Percentiles rank a stretch among this genome's conserved stretches.
Conservation (phyloP, 1,140 invertebrate species). For the Aphelinus certus region DNA sequence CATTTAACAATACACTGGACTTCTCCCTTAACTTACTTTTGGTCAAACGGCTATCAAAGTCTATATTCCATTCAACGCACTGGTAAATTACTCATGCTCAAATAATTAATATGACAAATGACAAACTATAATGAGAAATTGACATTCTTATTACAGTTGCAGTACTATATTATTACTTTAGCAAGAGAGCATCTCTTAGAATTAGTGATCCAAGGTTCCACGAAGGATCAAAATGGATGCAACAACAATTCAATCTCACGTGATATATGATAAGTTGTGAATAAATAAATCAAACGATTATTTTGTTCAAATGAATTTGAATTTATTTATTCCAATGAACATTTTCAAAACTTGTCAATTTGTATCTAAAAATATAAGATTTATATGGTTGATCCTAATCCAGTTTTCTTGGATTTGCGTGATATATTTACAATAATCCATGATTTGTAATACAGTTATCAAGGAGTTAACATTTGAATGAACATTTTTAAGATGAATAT, state of each 20-base stretch:
- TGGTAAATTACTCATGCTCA: slow-evolving; percentile 60
- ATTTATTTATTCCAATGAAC: no score
- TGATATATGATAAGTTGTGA: slow-evolving; percentile 13
- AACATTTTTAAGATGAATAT: no score
- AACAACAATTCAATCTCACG: slow-evolving; percentile 64
- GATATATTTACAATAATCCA: no score
- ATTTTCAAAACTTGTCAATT: no score
- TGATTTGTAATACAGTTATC: no score
- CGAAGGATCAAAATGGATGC: slow-evolving; percentile 76
- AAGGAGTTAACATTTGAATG: no score
- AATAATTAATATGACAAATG: no score
- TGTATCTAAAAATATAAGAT: no score
- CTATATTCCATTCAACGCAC: slow-evolving; percentile 71
- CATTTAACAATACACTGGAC: slow-evolving; percentile 69
- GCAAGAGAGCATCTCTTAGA: slow-evolving; percentile 75
- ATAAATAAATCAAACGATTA: no score
- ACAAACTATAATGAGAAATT: slow-evolving; percentile 19
- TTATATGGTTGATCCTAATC: no score
- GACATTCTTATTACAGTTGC: slow-evolving; percentile 67
- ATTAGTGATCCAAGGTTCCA: slow-evolving; percentile 80
- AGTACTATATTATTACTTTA: slow-evolving; percentile 78
- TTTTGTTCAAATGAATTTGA: no score
- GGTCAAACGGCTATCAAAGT: slow-evolving; percentile 68
- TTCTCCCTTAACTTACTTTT: slow-evolving; percentile 63
- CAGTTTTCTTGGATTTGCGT: no score